These are phyloP conservation scores for Alviniconcha strummeri DNA, from an alignment of 2,888 invertebrate species.

Conservation along the genomic window DNA sequence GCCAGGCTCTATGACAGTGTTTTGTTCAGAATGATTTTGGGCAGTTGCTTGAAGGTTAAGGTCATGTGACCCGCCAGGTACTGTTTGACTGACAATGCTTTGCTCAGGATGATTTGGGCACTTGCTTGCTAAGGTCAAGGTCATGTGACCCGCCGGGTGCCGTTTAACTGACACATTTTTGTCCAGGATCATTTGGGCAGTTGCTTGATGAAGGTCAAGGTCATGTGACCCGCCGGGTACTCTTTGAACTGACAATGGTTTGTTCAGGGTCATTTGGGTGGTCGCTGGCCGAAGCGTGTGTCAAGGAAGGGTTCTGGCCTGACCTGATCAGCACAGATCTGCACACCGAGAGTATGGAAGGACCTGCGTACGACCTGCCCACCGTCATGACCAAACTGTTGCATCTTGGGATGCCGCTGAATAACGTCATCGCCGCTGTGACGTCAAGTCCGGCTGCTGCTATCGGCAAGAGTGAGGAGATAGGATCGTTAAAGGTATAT, in stretches of 20 bases:
- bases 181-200: too few relatives aligned
- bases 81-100: too few relatives aligned
- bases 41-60: too few relatives aligned
- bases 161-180: too few relatives aligned
- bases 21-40: too few relatives aligned
- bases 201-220: too few relatives aligned
- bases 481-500: conserved; percentile 22
- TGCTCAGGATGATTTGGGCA: too few relatives aligned
- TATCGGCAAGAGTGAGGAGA: conserved; percentile 43
- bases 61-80: too few relatives aligned
- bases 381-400: conserved; percentile 65
- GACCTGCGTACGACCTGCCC: conserved; percentile 64
- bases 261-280: conserved; percentile 59
- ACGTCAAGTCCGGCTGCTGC: conserved; percentile 61
- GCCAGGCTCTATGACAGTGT: too few relatives aligned
- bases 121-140: too few relatives aligned
- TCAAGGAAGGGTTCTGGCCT: conserved; percentile 57
- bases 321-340: conserved; percentile 64
- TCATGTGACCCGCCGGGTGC: too few relatives aligned
- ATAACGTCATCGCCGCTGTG: conserved; percentile 57
- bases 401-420: conserved; percentile 63
- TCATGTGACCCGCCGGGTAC: too few relatives aligned
- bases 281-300: conserved; percentile 59
- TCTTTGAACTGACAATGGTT: background rate
- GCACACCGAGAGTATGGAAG: conserved; percentile 54